Base-by-base conservation (phyloP, 2,797 vertebrate genomes). In the Peromyscus attwateri region DNA sequence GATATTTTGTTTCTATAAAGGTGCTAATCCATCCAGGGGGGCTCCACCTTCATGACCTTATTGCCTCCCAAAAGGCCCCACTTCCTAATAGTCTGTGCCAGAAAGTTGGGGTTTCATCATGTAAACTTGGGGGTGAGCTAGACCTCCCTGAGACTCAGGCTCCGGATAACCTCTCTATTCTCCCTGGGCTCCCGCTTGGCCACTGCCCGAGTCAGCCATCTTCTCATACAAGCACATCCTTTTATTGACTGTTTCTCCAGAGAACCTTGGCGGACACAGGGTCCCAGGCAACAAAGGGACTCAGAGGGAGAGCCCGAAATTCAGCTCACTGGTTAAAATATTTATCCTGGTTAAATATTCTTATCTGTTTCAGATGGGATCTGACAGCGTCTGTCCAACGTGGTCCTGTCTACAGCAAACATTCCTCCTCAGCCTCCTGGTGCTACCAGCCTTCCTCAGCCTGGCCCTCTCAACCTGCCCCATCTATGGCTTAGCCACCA, bases 381-480 rank as follows among this genome's bases (percentile, higher is more conserved):
- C 3, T 0, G 34, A 11, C 29, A 0, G 1, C 3, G 1, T 0
- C 70, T 3, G 0, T 16, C 55, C 2, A 25, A 49, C 46, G 7
- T 0, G 0, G 43, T 81, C 40, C 4, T 1, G 0, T 46, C 70
- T 10, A 29, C 3, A 14, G 64, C 49, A 43, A 5, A 29, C 0
- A 0, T 46, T 0, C 46, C 9, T 68, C 29, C 21, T 46, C 1
- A 1, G 29, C 34, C 21, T 5, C 2, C 34, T 0, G 0, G 17
- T 46, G n/a, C 2, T 6, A 19, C 0, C 0, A 0, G 73, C n/a
- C 43, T 40, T 81, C 49, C 13, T 27, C 0, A 82, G 34, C 40
- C 40, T 23, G 25, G 11, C 62, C 43, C 14, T 37, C 37, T 60
- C 37, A 21, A 21, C 52, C 52, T 43, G 27, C n/a, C 37, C 6